Conservation (phyloP, 2,797 vertebrate species). For the Xiphorhynchus erythropygius region DNA sequence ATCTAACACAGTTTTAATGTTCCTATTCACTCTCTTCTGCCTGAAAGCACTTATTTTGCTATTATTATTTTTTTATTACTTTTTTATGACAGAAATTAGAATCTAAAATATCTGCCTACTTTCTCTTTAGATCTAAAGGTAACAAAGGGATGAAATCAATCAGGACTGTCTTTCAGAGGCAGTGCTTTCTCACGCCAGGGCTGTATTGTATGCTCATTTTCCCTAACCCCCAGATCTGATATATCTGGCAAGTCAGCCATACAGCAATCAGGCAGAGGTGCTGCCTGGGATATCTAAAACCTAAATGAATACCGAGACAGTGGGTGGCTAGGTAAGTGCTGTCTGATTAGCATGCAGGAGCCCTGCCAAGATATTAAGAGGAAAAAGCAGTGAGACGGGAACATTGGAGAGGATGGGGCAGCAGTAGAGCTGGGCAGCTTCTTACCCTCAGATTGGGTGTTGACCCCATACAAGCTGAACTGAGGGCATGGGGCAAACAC, state of each 20-base stretch:
- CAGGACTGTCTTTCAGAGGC: background rate
- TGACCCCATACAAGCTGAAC: background rate
- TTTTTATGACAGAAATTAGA: background rate
- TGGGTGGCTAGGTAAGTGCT: background rate
- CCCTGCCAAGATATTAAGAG: background rate
- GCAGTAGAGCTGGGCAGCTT: background rate
- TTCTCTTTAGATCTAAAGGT: background rate
- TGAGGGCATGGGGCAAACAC: background rate
- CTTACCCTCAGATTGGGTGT: background rate
- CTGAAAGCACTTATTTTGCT: background rate
- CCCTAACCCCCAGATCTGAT: background rate
- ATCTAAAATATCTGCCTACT: background rate
- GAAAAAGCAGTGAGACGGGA: background rate
- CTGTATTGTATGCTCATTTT: background rate
- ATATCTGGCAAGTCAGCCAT: background rate
- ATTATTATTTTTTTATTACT: background rate
- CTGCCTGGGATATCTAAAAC: background rate
- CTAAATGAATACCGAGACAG: background rate
- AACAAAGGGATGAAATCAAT: background rate
- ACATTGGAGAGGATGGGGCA: background rate
- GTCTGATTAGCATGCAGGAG: background rate
- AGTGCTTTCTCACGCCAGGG: background rate
- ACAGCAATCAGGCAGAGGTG: background rate
- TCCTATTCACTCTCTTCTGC: background rate
- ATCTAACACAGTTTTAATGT: background rate